Evolutionary conservation across 1,140 invertebrate genomes (phyloP).

Genomic region (Drosophila lacteicornis): DNA sequence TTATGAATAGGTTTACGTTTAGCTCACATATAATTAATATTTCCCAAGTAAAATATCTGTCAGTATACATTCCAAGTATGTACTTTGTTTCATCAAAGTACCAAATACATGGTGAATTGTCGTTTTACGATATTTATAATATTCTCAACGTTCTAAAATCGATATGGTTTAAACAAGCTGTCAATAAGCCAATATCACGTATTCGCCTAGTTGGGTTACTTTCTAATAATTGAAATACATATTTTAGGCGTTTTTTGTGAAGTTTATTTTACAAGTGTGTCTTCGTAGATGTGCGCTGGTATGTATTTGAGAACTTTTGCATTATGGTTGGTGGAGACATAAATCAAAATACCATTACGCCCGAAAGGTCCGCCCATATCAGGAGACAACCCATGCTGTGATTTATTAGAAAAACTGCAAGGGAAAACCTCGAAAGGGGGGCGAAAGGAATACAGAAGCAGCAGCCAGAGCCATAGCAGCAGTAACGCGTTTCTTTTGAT

Average conservation of each 20-base stretch:
- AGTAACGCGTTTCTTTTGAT: constrained; percentile 84
- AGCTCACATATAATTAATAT: neutral
- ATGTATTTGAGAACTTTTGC: constrained; percentile 73
- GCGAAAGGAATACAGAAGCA: constrained; percentile 60
- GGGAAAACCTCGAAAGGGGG: constrained; percentile 31
- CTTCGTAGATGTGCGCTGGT: constrained; percentile 29
- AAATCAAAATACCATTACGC: constrained; percentile 85
- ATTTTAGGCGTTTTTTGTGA: constrained; percentile 2
- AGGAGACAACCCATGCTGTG: constrained; percentile 84
- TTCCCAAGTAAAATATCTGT: neutral
- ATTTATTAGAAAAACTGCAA: constrained; percentile 83
- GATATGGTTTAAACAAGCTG: neutral
- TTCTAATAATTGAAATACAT: neutral
- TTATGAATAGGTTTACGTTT: neutral
- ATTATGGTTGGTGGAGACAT: constrained; percentile 77
- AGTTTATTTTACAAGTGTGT: constrained; percentile 23
- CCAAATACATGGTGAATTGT: no score
- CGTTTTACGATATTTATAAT: no score
- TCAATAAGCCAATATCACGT: neutral
- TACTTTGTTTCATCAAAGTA: neutral
- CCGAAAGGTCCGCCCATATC: constrained; percentile 83
- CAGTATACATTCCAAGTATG: no score
- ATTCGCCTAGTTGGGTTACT: constrained; percentile 6
- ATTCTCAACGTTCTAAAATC: neutral
- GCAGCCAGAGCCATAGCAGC: constrained; percentile 47